A percentile compares a stretch with the other conserved stretches of the same genome.
Conservation (phyloP, 2,888 invertebrate genomes). For the Chrysodeixis includens region DNA sequence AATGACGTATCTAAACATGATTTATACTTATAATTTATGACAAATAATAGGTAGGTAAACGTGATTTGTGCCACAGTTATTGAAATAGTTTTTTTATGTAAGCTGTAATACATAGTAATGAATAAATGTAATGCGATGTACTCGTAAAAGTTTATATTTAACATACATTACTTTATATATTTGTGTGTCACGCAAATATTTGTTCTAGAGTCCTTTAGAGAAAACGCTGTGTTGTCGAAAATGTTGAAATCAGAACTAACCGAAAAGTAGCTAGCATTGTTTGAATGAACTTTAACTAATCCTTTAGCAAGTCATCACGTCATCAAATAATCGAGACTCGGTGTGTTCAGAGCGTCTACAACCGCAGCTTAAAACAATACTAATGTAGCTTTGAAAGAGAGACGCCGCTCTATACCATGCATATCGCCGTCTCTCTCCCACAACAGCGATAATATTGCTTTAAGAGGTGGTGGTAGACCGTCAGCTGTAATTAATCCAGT, state of each 20-base stretch:
- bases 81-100: background rate
- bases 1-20: too few species aligned
- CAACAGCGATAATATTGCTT: too few species aligned
- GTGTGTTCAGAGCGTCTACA: background rate
- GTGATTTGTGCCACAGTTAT: too few species aligned
- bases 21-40: too few species aligned
- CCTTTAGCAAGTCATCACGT: background rate
- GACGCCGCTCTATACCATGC: too few species aligned
- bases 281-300: background rate
- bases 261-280: too few species aligned
- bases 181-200: background rate
- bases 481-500: background rate
- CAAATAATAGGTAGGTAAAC: too few species aligned
- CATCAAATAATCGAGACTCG: background rate
- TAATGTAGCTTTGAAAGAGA: too few species aligned
- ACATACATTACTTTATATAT: background rate
- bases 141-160: slow-evolving; percentile 4
- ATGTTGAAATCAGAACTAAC: background rate
- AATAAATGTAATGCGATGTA: background rate
- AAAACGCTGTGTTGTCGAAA: background rate
- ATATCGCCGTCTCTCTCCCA: too few species aligned
- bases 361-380: too few species aligned
- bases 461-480: too few species aligned
- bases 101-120: background rate
- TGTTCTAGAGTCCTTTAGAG: background rate